Base-by-base conservation (phyloP, 1,140 invertebrate genomes). In the Chymomyza costata region DNA sequence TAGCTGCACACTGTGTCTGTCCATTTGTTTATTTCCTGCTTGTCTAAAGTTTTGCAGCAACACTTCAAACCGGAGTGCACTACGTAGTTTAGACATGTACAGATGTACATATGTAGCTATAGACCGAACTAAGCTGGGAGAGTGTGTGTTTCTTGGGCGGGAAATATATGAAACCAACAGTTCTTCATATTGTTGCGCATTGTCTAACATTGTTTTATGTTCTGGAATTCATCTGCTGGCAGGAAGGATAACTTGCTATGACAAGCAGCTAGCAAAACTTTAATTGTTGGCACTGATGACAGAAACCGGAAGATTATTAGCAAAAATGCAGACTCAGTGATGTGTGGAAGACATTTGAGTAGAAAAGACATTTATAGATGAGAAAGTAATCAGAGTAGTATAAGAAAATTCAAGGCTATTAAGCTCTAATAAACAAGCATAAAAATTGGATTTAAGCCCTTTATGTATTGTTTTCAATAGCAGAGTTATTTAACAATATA, bases 231-330 rank as follows among this genome's bases (percentile, higher is more conserved):
- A 3, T 31, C 25, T 32, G 28, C 13, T 10, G 15, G 32, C 59
- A 48, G 58, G 38, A 48, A 71, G 66, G 25, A 71, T 76, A 78
- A 76, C 71, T 71, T 66, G 73, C 58, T 66, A 50, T 53, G 66
- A 57, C 66, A 62, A 78, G 71, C 71, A 63, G 62, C 56, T 78
- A 56, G 52, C 65, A 63, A 56, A 78, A 71, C 66, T 78, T 71
- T 80, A 80, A 78, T 78, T 78, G 73, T 55, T 47, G 48, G 21
- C 43, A 48, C 38, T 18, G 15, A 40, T 45, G 25, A 43, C 11
- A 19, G 38, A 17, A 48, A 44, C 28, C 21, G 48, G 8, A 59
- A 45, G 30, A 48, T 44, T 58, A 31, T 15, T 60, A 37, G 54
- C 67, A 40, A 19, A 16, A n/a, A n/a, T n/a, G n/a, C n/a, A n/a